Evolutionary conservation across 2,113 vertebrate species (phyloP).

Genomic region (Apteryx mantelli): DNA sequence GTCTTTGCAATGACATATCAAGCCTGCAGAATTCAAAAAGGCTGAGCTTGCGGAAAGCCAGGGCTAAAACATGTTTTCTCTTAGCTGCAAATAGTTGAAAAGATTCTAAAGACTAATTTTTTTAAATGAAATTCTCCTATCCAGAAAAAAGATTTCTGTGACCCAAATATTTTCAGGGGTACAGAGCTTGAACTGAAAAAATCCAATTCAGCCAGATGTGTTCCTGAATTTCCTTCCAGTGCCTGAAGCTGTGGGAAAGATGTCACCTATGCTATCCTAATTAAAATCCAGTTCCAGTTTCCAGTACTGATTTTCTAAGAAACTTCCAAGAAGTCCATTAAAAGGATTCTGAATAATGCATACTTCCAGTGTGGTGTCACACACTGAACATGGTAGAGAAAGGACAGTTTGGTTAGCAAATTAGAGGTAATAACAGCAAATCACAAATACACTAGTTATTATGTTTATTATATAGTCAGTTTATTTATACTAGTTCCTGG

Average conservation of each 20-base stretch:
- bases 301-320: neutral
- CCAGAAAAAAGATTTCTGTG: conserved; percentile 16
- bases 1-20: conserved; percentile 69
- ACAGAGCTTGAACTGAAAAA: conserved; percentile 22
- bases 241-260: conserved; percentile 12
- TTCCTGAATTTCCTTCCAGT: neutral
- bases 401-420: conserved; percentile 54
- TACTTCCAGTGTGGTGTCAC: neutral
- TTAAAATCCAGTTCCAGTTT: neutral
- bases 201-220: neutral
- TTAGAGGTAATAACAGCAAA: conserved; percentile 53
- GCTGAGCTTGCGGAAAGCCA: conserved; percentile 48
- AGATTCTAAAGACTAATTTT: conserved; percentile 45
- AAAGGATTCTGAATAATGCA: neutral
- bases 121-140: conserved; percentile 39
- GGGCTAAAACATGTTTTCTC: conserved; percentile 63
- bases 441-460: conserved; percentile 21
- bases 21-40: conserved; percentile 48
- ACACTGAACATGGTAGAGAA: conserved; percentile 36
- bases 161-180: conserved; percentile 18
- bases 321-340: neutral
- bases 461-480: conserved; percentile 48
- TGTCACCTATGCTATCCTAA: conserved; percentile 12
- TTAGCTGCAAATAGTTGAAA: conserved; percentile 58
- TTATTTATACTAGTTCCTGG: conserved; percentile 19